Conservation (phyloP, 2,888 invertebrate species). For the Euclidia mi region DNA sequence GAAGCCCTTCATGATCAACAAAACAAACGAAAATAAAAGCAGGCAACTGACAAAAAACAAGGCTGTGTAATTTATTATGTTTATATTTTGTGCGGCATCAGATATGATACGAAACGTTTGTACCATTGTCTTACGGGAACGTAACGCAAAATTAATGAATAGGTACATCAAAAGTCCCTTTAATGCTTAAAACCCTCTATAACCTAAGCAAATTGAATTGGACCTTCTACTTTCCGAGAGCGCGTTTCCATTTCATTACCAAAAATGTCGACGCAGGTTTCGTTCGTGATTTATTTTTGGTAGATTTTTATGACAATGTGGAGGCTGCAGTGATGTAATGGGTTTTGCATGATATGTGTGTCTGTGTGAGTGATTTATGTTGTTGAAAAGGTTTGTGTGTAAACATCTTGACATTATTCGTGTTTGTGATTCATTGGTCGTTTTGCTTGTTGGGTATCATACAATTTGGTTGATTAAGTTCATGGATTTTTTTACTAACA, state of each 20-base stretch:
- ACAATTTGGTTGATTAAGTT: too few species aligned
- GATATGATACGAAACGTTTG: not conserved
- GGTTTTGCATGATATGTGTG: constrained; percentile 6
- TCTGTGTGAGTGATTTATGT: constrained; percentile 1
- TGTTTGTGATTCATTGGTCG: too few species aligned
- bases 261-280: constrained; percentile 34
- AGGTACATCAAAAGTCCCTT: constrained; percentile 51
- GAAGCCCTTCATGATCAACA: constrained; percentile 40
- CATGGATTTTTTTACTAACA: too few species aligned
- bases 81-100: not conserved
- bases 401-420: too few species aligned
- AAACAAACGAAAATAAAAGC: too few species aligned
- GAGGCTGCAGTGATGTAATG: constrained; percentile 12
- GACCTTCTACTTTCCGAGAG: constrained; percentile 40
- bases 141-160: constrained; percentile 62
- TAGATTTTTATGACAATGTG: constrained; percentile 21
- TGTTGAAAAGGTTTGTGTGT: too few species aligned
- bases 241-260: constrained; percentile 31
- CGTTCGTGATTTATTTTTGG: constrained; percentile 24
- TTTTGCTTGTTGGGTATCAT: too few species aligned
- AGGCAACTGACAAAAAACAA: constrained; percentile 4
- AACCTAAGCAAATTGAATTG: constrained; percentile 64
- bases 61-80: not conserved
- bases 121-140: constrained; percentile 32
- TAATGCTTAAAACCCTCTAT: constrained; percentile 54